Base-by-base conservation (phyloP, 2,888 invertebrate species). In the Neoscelio sp. region DNA sequence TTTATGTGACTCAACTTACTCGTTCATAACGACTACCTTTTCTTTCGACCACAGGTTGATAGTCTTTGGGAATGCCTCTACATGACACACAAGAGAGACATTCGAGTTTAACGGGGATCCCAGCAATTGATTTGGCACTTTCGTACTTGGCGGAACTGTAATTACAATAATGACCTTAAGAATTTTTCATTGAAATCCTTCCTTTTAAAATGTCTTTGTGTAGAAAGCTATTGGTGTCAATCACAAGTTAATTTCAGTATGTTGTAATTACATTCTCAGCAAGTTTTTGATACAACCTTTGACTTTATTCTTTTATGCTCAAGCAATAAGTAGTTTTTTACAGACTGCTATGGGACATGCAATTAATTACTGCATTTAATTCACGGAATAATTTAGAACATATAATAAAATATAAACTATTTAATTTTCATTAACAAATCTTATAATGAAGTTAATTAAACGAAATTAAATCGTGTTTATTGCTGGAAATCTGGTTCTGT, bases 41-140 rank as follows among this genome's bases (percentile, higher is more conserved):
- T 92, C 92, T 85, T 93, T 93, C 42, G 93, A 91, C 95, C 95
- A 95, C 86, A 94, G 93, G 89, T 94, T 94, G 86, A 94, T 93
- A 50, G 94, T 93, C 83, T 92, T 92, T 2, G 95, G 95, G 84
- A 92, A 94, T 2, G 94, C 94, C 84, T 95, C 94, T 15, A 94
- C 93, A 80, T 92, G 91, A 86, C 95, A 95, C 84, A 93, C 92
- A 65, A 95, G 89, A 48, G 91, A 91, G 2, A 94, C 92, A 80
- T 93, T 92, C 0, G 93, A 93, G 8, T 93, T 93, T 20, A 94
- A 91, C 0, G 94, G 94, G 0, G 94, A 94, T 17, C 94, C 94
- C 38, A 94, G 91, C 81, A 94, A 91, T 89, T 94, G 93, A 81
- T 94, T 93, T 3, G 93, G 91, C 28, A 94, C 94, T 85, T 92